Conservation (phyloP, 2,113 vertebrate species). For the Psilopsiagon aymara region DNA sequence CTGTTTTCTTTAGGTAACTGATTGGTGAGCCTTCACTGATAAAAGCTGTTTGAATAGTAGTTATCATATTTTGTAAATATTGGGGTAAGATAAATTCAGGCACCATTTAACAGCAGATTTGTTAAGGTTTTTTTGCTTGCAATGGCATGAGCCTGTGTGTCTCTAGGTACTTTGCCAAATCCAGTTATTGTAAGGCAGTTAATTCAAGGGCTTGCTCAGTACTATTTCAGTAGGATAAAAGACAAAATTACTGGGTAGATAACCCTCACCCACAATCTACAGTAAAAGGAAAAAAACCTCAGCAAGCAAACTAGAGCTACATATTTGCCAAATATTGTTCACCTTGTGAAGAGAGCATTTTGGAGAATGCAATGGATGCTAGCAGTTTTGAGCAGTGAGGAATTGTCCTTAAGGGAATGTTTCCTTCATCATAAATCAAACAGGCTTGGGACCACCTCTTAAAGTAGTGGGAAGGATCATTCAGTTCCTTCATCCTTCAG, state of each 20-base stretch:
- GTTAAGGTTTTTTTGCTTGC: fast-evolving
- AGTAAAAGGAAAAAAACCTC: neutral
- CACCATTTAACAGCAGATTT: neutral
- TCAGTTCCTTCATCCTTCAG: neutral
- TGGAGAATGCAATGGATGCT: neutral
- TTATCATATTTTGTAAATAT: neutral
- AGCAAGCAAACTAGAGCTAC: neutral
- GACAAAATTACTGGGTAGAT: neutral
- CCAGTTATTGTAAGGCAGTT: neutral
- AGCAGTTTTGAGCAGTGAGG: neutral
- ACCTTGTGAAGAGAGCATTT: neutral
- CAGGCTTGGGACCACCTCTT: neutral
- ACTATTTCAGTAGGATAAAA: neutral
- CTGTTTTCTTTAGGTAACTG: neutral
- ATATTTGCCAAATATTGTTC: neutral
- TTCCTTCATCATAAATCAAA: neutral
- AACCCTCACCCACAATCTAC: neutral
- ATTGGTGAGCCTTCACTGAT: neutral
- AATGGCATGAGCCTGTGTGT: neutral
- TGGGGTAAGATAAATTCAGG: neutral
- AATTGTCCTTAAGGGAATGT: neutral
- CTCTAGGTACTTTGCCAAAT: neutral
- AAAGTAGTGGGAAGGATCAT: neutral
- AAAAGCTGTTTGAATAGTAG: neutral
- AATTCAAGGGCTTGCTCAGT: neutral